phyloP scores from a whole-genome alignment of 2,797 vertebrate species.

The Anabacerthia variegaticeps region DNA sequence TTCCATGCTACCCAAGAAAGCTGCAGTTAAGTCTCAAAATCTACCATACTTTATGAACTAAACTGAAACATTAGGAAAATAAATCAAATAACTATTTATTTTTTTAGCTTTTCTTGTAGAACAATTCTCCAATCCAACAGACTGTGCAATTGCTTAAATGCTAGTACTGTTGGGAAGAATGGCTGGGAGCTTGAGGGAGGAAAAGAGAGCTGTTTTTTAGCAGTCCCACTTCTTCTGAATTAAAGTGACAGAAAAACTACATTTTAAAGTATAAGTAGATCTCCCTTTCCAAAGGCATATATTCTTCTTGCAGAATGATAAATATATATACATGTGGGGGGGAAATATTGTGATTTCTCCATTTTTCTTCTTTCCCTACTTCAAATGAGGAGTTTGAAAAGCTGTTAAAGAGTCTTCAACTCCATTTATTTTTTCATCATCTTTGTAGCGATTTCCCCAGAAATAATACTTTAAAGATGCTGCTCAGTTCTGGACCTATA shows the following conservation, averaged over 20 bases:
- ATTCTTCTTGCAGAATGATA: background rate
- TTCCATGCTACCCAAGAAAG: background rate
- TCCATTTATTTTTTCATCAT: background rate
- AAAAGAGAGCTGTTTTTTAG: background rate
- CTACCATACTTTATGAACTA: background rate
- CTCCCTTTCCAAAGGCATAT: background rate
- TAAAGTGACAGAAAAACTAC: background rate
- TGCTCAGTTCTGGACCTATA: background rate
- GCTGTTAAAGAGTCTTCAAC: background rate
- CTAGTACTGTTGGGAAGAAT: background rate
- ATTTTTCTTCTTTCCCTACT: background rate
- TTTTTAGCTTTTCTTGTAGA: background rate
- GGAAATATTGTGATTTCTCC: background rate
- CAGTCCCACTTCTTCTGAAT: background rate
- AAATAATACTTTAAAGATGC: background rate
- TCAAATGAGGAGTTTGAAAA: background rate
- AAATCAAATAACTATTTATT: background rate
- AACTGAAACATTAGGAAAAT: background rate
- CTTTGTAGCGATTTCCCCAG: background rate
- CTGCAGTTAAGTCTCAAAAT: background rate
- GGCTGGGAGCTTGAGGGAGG: background rate
- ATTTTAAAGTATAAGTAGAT: background rate
- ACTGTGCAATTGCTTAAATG: background rate
- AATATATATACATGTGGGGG: background rate
- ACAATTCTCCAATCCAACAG: background rate